Evolutionary conservation across 2,797 vertebrate genomes (phyloP).

Genomic region (Neopelma chrysocephalum): DNA sequence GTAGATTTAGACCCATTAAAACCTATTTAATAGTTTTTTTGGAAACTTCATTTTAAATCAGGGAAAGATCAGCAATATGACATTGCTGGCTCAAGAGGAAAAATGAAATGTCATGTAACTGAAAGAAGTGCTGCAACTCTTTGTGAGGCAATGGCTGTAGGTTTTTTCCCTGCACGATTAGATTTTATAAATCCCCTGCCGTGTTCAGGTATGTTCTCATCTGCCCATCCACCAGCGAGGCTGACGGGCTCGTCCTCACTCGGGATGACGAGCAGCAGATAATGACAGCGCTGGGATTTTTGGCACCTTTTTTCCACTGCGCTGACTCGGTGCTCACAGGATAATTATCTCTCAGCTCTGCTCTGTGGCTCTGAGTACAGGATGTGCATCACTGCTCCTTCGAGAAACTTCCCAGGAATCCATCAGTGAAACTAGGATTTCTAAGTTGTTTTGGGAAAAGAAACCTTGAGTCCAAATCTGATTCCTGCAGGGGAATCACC

Average conservation of each 20-base stretch:
- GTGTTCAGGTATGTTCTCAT: conserved; percentile 13
- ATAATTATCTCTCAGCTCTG: conserved; percentile 30
- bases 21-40: conserved; percentile 59
- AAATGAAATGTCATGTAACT: conserved; percentile 69
- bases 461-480: not conserved
- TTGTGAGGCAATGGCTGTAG: conserved; percentile 27
- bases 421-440: not conserved
- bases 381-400: not conserved
- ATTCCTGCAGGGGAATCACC: not conserved
- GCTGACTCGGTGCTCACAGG: not conserved
- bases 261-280: not conserved
- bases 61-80: conserved; percentile 59
- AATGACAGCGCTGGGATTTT: conserved; percentile 23
- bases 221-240: not conserved
- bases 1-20: conserved; percentile 28
- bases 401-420: not conserved
- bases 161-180: conserved; percentile 32
- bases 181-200: conserved; percentile 48
- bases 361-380: not conserved
- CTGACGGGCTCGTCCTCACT: not conserved
- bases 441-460: not conserved
- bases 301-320: conserved; percentile 5
- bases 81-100: conserved; percentile 14
- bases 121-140: conserved; percentile 55
- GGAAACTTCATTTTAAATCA: conserved; percentile 61